Percentiles rank a stretch among this genome's conserved stretches.
These are phyloP conservation scores for Drosophila tripunctata DNA, from an alignment of 2,888 invertebrate genomes.

Conservation along the genomic window DNA sequence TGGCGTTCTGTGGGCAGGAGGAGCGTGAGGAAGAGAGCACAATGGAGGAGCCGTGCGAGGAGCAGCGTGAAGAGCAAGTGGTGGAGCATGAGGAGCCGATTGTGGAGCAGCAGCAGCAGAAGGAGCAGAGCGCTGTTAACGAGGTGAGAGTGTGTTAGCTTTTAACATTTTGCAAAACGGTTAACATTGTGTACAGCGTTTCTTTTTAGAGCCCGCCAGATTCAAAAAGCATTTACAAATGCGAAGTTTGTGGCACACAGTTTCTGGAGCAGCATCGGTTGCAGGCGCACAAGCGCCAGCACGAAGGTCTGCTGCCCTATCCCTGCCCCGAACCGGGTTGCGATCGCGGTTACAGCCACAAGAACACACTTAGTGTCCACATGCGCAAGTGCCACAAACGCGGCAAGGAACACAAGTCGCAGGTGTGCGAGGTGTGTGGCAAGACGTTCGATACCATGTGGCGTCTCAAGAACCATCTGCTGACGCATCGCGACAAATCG, in stretches of 20 bases:
- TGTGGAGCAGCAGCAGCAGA: background rate
- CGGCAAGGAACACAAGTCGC: conserved; percentile 54
- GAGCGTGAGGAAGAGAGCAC: background rate
- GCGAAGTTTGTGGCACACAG: conserved; percentile 58
- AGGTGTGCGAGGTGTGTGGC: conserved; percentile 48
- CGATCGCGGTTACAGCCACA: conserved; percentile 61
- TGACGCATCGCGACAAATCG: conserved; percentile 73
- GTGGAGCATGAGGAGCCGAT: background rate
- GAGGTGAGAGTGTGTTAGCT: too few relatives aligned
- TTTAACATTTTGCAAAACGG: too few relatives aligned
- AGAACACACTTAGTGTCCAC: conserved; percentile 48
- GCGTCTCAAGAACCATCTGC: conserved; percentile 74
- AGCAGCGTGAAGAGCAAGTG: background rate
- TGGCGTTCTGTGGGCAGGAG: background rate
- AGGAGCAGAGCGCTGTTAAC: too few relatives aligned
- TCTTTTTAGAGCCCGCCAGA: background rate
- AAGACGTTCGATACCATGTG: conserved; percentile 54
- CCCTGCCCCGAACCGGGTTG: conserved; percentile 69
- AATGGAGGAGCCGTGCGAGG: background rate
- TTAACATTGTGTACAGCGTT: background rate
- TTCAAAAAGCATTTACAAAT: conserved; percentile 36
- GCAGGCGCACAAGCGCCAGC: conserved; percentile 67
- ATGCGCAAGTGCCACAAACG: conserved; percentile 54
- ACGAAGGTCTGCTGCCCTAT: conserved; percentile 71
- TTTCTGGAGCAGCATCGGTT: conserved; percentile 64